Evolutionary conservation across 2,797 vertebrate species (phyloP), one percentile per base, ranked within the genome.

Genomic region (Capromys pilorides): DNA sequence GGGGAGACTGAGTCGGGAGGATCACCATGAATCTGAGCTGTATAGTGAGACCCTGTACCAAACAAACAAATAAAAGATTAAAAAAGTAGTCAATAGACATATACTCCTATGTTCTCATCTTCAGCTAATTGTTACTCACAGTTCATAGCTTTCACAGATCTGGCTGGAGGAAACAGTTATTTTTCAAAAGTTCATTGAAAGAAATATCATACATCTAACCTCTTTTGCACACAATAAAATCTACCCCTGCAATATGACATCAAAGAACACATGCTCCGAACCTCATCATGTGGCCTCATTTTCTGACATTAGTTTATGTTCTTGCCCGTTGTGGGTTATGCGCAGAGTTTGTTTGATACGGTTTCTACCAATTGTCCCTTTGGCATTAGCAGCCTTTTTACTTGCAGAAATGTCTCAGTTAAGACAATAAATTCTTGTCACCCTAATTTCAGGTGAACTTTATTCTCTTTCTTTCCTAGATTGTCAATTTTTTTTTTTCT

Each of bases 181-280:
- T 77, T 92, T 78, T 78, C 57, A 94, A 92, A 93, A 93, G 86
- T 28, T 82, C 26, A 64, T 62, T 78, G 62, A 93, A 87, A 93
- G 45, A 31, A 78, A 49, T 69, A 33, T 67, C 54, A 79, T 64
- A 62, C 6, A 54, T 54, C 39, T n/a, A 59, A 59, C 13, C 26
- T 71, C 41, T 73, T 71, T 71, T 39, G 14, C 31, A 66, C 31
- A 66, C 31, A 33, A 28, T 26, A 85, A 88, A 92, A 88, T 22
- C 57, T 67, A 21, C 49, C 14, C 13, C 33, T 87, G 16, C 22
- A 61, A 22, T 59, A 77, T 66, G 69, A 81, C 41, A 82, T 83
- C 28, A 78, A 59, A 69, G 39, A 90, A 39, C 36, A 51, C 33
- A n/a, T 2, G 75, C 21, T 41, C 22, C 21, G 31, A n/a, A 79